Evolutionary conservation across 2,888 invertebrate species (phyloP), one percentile per base, ranked within the genome.

Genomic region (Zeuzera pyrina): DNA sequence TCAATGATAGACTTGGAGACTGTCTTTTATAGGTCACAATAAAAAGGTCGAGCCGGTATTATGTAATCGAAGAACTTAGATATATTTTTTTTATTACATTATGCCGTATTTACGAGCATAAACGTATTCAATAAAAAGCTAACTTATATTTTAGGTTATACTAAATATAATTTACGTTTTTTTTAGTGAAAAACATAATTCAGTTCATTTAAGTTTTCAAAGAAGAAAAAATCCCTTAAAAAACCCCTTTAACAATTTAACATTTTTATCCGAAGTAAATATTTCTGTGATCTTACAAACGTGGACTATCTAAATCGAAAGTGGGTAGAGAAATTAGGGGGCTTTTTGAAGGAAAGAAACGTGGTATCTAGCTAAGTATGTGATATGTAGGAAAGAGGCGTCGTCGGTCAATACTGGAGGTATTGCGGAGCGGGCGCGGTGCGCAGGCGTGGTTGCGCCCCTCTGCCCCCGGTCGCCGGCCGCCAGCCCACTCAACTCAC

Each of bases 401-500:
- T 74, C 73, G 76, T 79, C 77, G 81, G 81, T 83, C 81, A 79
- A 83, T 83, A 83, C 79, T 73, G 73, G 66, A 76, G 78, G 76
- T 78, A 73, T 78, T 61, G 77, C 72, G 69, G 77, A 49, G 74
- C 66, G 72, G 67, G 66, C 48, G 67, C 57, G 64, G 66, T 48
- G 71, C 77, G 71, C 73, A 71, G 71, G 77, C 71, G 77, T 70
- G 73, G 66, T 62, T 60, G 64, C 65, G 62, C 47, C 46, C 41
- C 45, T 47, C 41, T 45, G 39, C 42, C 43, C 41, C 48, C 43
- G 51, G 59, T 57, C 43, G 29, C 31, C 22, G 50, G 46, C 51
- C 45, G 57, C 57, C 63, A 52, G 57, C 64, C 63, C 63, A 76
- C 28, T 10, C 28, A 15, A 12, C 15, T 10, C 28, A 28, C 28